phyloP scores from a whole-genome alignment of 2,888 invertebrate genomes.

The Acrobasis consociella region DNA sequence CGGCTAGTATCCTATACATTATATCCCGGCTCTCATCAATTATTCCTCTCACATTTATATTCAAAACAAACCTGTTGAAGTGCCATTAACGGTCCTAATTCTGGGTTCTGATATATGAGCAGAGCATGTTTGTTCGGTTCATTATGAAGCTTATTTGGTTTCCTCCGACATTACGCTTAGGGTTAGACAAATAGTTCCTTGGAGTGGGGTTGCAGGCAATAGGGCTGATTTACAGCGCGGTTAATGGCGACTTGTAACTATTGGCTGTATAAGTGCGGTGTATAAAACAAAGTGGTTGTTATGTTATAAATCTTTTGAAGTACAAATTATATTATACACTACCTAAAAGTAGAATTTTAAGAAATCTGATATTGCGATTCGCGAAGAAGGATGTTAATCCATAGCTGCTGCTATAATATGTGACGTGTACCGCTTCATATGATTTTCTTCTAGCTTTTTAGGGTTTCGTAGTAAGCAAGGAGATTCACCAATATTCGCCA shows the following conservation, averaged over 20 bases:
- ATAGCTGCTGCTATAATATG: no score
- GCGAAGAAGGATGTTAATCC: no score
- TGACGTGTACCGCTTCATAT: no score
- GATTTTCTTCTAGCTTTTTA: no score
- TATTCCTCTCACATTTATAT: conserved; percentile 12
- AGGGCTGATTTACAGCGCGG: conserved; percentile 21
- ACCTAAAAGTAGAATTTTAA: no score
- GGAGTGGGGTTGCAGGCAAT: conserved; percentile 21
- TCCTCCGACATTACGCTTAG: conserved; percentile 9
- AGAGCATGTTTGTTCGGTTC: conserved; percentile 13
- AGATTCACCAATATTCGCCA: no score
- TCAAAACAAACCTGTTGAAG: conserved; percentile 20
- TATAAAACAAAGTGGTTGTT: conserved; percentile 10
- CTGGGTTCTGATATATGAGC: conserved; percentile 15
- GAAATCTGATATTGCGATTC: no score
- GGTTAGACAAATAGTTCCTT: conserved; percentile 23
- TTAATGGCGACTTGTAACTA: conserved; percentile 20
- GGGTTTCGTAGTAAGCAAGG: no score
- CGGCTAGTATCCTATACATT: no score
- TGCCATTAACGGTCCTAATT: conserved; percentile 19
- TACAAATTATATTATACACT: neutral
- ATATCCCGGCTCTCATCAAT: neutral
- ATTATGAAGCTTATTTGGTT: conserved; percentile 20
- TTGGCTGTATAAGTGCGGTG: conserved; percentile 12
- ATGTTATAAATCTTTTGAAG: conserved; percentile 4